Percentiles rank a stretch among this genome's conserved stretches.
Conservation (phyloP, 2,113 vertebrate species). For the Aptenodytes forsteri region DNA sequence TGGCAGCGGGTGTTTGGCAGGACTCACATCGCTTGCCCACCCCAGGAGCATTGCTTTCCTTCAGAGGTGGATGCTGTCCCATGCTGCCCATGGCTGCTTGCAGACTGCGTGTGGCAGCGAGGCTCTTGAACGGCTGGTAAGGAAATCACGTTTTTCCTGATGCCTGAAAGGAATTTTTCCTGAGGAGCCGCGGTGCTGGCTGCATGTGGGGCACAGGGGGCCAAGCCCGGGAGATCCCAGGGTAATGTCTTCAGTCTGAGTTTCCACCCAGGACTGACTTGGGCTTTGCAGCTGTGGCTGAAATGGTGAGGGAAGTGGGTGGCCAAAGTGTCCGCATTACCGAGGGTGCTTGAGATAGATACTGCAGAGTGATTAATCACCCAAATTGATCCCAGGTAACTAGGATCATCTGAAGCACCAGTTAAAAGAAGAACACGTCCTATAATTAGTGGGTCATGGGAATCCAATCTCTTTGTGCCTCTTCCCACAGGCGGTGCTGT, state of each 20-base stretch:
- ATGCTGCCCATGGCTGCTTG: fast-evolving
- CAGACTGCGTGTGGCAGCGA: fast-evolving
- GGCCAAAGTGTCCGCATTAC: background rate
- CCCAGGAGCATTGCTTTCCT: background rate
- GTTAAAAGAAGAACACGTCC: background rate
- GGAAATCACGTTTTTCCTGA: background rate
- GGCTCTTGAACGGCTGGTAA: background rate
- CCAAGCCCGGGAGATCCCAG: background rate
- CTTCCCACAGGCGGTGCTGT: background rate
- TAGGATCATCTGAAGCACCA: background rate
- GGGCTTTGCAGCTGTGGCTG: background rate
- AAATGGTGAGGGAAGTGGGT: background rate
- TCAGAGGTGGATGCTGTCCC: background rate
- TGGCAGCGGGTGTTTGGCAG: background rate
- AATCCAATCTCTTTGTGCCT: background rate
- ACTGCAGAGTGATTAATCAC: background rate
- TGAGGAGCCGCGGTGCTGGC: background rate
- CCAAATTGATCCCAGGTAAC: background rate
- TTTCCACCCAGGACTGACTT: background rate
- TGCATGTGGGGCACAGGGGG: background rate
- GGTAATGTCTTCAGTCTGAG: background rate
- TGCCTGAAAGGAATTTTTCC: background rate
- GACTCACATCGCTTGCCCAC: background rate
- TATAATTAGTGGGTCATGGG: background rate
- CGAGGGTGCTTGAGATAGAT: background rate